Base-by-base conservation (phyloP, 1,140 invertebrate genomes). In the Bombus huntii region DNA sequence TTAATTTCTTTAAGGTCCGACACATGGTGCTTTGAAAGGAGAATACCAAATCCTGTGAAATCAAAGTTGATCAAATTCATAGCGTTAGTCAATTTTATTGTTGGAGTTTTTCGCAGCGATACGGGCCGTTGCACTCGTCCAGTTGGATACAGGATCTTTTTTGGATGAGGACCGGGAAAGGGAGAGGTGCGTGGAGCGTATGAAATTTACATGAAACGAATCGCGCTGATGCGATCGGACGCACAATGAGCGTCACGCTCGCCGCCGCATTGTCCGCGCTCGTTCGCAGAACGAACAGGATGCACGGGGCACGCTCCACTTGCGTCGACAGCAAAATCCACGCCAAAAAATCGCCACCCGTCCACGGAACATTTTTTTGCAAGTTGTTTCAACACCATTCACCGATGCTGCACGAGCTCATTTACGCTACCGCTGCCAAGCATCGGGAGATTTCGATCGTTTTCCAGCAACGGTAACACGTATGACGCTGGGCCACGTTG, bases 261-360 rank as follows among this genome's bases (percentile, higher is more conserved):
- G 44, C 59, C 25, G 81, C n/a, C 28, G 37, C 81, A 83, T 83
- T 83, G 81, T 83, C 81, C 74, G 65, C 74, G 74, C 62, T 37
- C 81, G 81, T 77, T 83, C 81, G 81, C 81, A 83, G 73, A 83
- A 83, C 81, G 81, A 53, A 83, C 81, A 83, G 81, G 81, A 83
- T 83, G 47, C 74, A n/a, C 28, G n/a, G 22, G 53, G 66, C 74
- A 83, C 81, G 74, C 62, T 83, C 81, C 81, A 68, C 65, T 83
- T 83, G 74, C 74, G 66, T 6, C 65, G 15, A 66, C 28, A 39
- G 39, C 70, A 47, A 37, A 42, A 83, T 68, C 28, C 75, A 22
- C 44, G 34, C 42, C 74, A 22, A 78, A 83, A 57, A 42, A 34
- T 57, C 28, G 53, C 53, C 15, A 68, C 34, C 66, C 66, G 9